Percentiles rank a stretch among this genome's conserved stretches.
Evolutionary conservation across 2,113 vertebrate genomes (phyloP).

Genomic region (Falcunculus frontatus): DNA sequence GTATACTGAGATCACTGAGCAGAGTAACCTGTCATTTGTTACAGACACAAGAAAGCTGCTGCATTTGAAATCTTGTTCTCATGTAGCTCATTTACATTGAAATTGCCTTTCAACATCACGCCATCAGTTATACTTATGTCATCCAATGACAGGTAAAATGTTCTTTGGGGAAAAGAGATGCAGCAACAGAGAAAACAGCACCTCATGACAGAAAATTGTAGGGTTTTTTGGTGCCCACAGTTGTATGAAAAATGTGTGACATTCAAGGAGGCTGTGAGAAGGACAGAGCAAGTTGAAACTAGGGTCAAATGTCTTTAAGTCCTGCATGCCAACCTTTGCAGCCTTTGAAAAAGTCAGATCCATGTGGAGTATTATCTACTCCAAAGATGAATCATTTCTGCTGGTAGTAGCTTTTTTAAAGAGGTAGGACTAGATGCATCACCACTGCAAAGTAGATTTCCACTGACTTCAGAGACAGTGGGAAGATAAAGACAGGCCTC

Average conservation of each 20-base stretch:
- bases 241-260: background rate
- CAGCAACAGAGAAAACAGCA: background rate
- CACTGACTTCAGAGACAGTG: background rate
- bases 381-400: background rate
- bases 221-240: background rate
- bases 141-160: background rate
- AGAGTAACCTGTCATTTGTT: background rate
- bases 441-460: background rate
- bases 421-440: background rate
- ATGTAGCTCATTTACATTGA: background rate
- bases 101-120: slow-evolving; percentile 1
- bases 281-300: background rate
- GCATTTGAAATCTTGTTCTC: background rate
- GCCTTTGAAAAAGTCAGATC: background rate
- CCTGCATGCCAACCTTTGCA: background rate
- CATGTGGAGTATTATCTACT: background rate
- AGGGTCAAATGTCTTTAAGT: background rate
- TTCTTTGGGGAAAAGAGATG: background rate
- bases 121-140: background rate
- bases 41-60: background rate
- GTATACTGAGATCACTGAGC: background rate
- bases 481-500: background rate
- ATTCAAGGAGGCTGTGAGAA: background rate
- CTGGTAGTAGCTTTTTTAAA: background rate
- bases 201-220: background rate